Conservation (phyloP, 2,888 invertebrate species). For the Pseudococcus viburni region DNA sequence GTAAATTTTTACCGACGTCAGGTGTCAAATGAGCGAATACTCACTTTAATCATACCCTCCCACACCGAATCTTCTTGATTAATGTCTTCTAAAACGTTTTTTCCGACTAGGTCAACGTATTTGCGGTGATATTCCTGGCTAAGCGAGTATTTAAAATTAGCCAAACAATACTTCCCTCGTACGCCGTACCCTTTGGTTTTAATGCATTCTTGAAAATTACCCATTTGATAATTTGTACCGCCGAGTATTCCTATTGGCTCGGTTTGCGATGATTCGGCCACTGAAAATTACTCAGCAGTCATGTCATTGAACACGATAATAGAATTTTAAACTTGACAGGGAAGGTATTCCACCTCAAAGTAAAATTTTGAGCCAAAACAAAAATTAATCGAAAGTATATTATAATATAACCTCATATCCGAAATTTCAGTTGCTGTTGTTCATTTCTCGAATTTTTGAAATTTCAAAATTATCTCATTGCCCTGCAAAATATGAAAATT, state of each 20-base stretch:
- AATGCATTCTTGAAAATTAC: conserved; percentile 82
- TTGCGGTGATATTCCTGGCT: not conserved
- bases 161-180: conserved; percentile 73
- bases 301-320: no score
- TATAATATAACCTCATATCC: no score
- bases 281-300: conserved; percentile 72
- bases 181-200: conserved; percentile 69
- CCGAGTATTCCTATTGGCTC: conserved; percentile 80
- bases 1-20: not conserved
- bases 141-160: conserved; percentile 71
- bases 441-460: no score
- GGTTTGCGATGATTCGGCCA: conserved; percentile 82
- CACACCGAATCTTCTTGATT: conserved; percentile 65
- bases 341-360: no score
- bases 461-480: no score
- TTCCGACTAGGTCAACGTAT: not conserved
- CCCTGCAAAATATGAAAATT: no score
- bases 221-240: conserved; percentile 80
- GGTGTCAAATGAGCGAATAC: not conserved
- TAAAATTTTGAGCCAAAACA: no score
- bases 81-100: conserved; percentile 41
- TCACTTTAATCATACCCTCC: conserved; percentile 65
- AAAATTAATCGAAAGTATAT: no score
- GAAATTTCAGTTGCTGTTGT: no score
- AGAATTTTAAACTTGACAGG: no score